Evolutionary conservation across 2,888 invertebrate genomes (phyloP).

Genomic region (Napeogenes inachia): DNA sequence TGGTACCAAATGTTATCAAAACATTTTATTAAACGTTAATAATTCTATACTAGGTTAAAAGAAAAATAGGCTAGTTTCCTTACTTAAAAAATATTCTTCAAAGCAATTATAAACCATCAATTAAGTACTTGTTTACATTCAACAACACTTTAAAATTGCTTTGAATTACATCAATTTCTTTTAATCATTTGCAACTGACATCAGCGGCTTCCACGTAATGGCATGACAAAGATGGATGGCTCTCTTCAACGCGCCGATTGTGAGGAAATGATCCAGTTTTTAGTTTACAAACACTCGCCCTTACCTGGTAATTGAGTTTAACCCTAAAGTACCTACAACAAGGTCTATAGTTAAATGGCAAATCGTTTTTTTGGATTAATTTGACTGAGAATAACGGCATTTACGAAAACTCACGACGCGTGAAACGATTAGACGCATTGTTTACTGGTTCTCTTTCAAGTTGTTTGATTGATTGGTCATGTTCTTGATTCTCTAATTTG

Average conservation of each 20-base stretch:
- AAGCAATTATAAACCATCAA: neutral
- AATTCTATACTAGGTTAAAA: too few relatives aligned
- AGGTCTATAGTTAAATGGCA: neutral
- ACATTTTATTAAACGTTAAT: too few relatives aligned
- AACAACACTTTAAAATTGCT: slow-evolving; percentile 11
- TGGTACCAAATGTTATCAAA: too few relatives aligned
- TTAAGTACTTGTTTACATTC: slow-evolving; percentile 3
- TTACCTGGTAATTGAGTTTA: neutral
- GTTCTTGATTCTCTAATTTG: neutral
- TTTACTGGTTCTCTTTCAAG: slow-evolving; percentile 21
- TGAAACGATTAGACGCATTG: slow-evolving; percentile 34
- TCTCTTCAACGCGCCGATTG: slow-evolving; percentile 52
- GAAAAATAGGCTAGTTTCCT: too few relatives aligned
- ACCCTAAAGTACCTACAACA: neutral
- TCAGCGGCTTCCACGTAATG: slow-evolving; percentile 21
- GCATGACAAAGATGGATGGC: slow-evolving; percentile 50
- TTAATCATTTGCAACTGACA: slow-evolving; percentile 28
- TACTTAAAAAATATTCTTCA: too few relatives aligned
- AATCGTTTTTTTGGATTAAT: slow-evolving; percentile 23
- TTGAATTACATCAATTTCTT: slow-evolving; percentile 27
- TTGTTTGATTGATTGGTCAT: slow-evolving; percentile 22
- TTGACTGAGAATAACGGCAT: slow-evolving; percentile 32
- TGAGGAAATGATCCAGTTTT: slow-evolving; percentile 54
- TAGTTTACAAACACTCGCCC: slow-evolving; percentile 24
- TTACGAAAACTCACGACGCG: slow-evolving; percentile 31